Evolutionary conservation across 2,888 invertebrate species (phyloP), one percentile per base, ranked within the genome.

Genomic region (Stegana nigrithorax): DNA sequence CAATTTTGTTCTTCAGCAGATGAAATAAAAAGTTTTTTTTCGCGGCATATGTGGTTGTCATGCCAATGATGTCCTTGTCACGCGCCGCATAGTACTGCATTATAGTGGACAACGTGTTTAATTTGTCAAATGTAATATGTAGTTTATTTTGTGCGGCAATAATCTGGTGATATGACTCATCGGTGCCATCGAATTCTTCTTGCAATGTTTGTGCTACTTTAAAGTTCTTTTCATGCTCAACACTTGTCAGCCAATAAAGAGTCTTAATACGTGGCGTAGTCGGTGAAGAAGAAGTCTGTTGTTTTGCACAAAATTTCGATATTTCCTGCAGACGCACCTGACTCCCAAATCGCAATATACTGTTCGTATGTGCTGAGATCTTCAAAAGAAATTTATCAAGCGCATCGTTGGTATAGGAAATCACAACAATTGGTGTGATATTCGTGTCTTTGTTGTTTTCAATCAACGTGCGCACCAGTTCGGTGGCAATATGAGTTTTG

Each of bases 371-470:
- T 25, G 83, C 74, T 0, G 90, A 75, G 8, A 93, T 86, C 7
- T 91, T 92, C 81, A 93, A 91, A 32, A 95, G 84, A 81, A 95
- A 95, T 81, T 95, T 94, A 86, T 95, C 95, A 45, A 96, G 85
- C 4, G 95, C 94, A 81, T 94, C 93, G 86, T 96, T 95, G 6
- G 94, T 95, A 81, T 90, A 93, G 75, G 94, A 93, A 19, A 95
- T 90, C 0, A 95, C 87, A 8, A 95, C 85, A 81, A 95, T 91
- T 68, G 87, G 87, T n/a, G 87, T 78, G 7, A 78, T 66, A n/a
- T n/a, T n/a, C 0, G 87, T 86, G 0, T 71, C 62, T 0, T 86
- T 87, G 0, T 87, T 87, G 80, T 92, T 94, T 63, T 88, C 83
- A 1, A 94, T 82, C 23, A 95, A 78, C 0, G 89, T 88, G 60